A percentile compares a stretch with the other conserved stretches of the same genome.
Conservation (phyloP, 2,888 invertebrate genomes). For the Pollenia griseotomentosa region DNA sequence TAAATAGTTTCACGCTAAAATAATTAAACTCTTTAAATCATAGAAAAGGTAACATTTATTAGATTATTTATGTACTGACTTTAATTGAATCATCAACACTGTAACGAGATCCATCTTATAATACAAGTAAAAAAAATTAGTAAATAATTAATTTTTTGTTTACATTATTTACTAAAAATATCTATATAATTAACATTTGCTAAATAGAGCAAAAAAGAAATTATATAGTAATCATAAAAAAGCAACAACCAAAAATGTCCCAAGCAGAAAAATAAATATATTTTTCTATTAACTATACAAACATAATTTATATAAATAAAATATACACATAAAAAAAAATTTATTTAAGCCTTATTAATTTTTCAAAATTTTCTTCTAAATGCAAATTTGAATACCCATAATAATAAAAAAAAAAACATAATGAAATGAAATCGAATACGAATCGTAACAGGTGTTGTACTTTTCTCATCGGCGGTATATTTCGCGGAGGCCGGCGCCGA, state of each 20-base stretch:
- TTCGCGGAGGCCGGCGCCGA: slow-evolving; percentile 99
- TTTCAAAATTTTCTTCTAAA: slow-evolving; percentile 52
- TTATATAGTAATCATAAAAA: slow-evolving; percentile 30
- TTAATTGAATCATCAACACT: too few species aligned
- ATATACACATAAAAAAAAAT: not conserved
- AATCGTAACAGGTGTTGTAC: slow-evolving; percentile 93
- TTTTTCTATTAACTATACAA: slow-evolving; percentile 14
- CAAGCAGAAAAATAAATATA: slow-evolving; percentile 69
- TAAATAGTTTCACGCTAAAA: too few species aligned
- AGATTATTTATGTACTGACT: too few species aligned
- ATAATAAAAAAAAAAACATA: slow-evolving; percentile 21
- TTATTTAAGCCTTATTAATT: slow-evolving; percentile 31
- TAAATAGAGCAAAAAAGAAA: not conserved
- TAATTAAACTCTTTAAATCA: too few species aligned
- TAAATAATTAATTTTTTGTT: not conserved
- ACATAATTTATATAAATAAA: slow-evolving; percentile 27
- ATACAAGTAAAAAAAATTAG: too few species aligned
- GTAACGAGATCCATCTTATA: too few species aligned
- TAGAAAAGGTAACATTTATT: too few species aligned
- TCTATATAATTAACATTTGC: not conserved
- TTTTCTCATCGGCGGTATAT: slow-evolving; percentile 99
- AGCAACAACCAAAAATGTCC: slow-evolving; percentile 52
- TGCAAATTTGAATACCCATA: slow-evolving; percentile 35
- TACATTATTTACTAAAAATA: too few species aligned
- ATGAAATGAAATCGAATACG: slow-evolving; percentile 24